phyloP scores from a whole-genome alignment of 2,888 invertebrate genomes.

The Xiphydria camelus region DNA sequence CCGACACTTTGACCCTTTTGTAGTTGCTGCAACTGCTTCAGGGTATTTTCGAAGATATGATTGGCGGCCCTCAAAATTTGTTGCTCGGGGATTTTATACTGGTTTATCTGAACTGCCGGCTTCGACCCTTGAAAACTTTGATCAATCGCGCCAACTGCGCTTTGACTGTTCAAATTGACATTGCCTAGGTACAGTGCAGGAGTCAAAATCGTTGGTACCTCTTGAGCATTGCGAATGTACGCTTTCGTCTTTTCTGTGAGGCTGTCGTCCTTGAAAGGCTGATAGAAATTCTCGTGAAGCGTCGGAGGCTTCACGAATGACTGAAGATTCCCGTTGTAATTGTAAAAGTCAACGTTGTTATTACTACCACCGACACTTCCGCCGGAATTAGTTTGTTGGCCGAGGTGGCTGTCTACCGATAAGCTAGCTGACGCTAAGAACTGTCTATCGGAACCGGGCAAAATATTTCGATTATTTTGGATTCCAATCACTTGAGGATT shows the following conservation, averaged over 20 bases:
- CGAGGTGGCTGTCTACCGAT: slow-evolving; percentile 34
- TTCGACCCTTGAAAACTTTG: slow-evolving; percentile 8
- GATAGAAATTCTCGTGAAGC: slow-evolving; percentile 25
- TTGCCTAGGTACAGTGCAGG: slow-evolving; percentile 24
- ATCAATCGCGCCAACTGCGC: slow-evolving; percentile 14
- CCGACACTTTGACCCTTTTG: slow-evolving; percentile 31
- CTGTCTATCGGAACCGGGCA: slow-evolving; percentile 26
- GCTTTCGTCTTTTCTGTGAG: slow-evolving; percentile 12
- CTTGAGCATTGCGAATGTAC: slow-evolving; percentile 35
- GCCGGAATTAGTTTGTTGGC: slow-evolving; percentile 12
- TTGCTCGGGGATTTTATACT: slow-evolving; percentile 28
- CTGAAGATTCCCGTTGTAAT: slow-evolving; percentile 21
- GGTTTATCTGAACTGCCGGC: slow-evolving; percentile 15
- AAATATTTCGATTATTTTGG: slow-evolving; percentile 2
- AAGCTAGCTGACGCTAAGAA: slow-evolving; percentile 43
- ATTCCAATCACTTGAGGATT: slow-evolving; percentile 28
- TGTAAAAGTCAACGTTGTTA: slow-evolving; percentile 24
- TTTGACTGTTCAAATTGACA: slow-evolving; percentile 32
- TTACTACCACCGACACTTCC: too few relatives aligned
- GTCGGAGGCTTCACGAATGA: slow-evolving; percentile 31
- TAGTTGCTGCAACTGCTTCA: slow-evolving; percentile 42
- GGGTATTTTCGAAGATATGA: slow-evolving; percentile 37
- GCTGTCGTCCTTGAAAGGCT: slow-evolving; percentile 21
- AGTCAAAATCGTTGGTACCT: slow-evolving; percentile 42
- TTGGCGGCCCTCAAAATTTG: slow-evolving; percentile 38